phyloP scores from a whole-genome alignment of 2,797 vertebrate genomes.

The Cryptoblepharus egeriae region DNA sequence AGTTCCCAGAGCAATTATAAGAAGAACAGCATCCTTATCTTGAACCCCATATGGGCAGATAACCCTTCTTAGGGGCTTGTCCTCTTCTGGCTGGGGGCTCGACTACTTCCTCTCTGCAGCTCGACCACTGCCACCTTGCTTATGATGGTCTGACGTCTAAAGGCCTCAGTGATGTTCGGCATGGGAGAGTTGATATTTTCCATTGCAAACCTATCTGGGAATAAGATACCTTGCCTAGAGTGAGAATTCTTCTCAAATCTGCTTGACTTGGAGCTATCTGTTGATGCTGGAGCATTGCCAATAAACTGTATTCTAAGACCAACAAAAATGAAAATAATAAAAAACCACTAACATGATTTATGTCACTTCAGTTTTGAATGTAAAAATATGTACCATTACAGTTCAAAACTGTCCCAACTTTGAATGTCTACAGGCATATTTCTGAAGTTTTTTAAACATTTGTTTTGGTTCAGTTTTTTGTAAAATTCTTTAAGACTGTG shows the following conservation, averaged over 20 bases:
- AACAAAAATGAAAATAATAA: not conserved
- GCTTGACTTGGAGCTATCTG: too few species aligned
- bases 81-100: too few species aligned
- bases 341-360: not conserved
- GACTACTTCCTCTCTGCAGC: too few species aligned
- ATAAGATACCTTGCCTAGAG: too few species aligned
- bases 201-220: too few species aligned
- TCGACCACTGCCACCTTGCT: not conserved
- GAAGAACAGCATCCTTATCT: constrained; percentile 10
- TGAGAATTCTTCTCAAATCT: too few species aligned
- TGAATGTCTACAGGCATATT: not conserved
- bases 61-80: not conserved
- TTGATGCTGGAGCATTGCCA: not conserved
- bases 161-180: not conserved
- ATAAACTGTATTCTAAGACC: not conserved
- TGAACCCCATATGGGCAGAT: not conserved
- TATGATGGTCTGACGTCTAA: too few species aligned
- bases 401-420: not conserved
- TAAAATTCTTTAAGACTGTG: too few species aligned
- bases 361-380: not conserved
- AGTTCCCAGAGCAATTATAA: constrained; percentile 25
- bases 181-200: too few species aligned
- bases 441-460: too few species aligned
- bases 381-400: not conserved
- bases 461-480: too few species aligned